These are phyloP conservation scores for Bombus balteatus DNA, from an alignment of 1,140 invertebrate species.

Conservation along the genomic window DNA sequence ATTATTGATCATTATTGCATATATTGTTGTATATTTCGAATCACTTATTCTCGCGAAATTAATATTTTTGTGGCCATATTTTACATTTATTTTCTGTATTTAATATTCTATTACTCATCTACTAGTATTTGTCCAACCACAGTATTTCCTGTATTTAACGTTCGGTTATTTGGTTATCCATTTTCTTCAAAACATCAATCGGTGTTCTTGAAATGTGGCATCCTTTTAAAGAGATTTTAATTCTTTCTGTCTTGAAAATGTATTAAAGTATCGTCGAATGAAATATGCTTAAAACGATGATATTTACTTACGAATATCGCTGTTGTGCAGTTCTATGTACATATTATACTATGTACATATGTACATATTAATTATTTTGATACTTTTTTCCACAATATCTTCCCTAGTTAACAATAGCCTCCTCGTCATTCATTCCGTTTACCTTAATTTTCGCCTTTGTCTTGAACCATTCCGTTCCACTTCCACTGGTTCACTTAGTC, in stretches of 20 bases:
- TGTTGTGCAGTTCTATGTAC: too few relatives aligned
- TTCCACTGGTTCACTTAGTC: slow-evolving; percentile 7
- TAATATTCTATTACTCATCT: too few relatives aligned
- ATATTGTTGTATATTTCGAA: background rate
- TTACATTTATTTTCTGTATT: too few relatives aligned
- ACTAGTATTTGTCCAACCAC: too few relatives aligned
- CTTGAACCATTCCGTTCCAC: background rate
- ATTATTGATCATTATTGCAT: background rate
- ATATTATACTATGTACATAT: too few relatives aligned
- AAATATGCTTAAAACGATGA: too few relatives aligned
- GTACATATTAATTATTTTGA: background rate
- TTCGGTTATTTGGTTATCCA: background rate
- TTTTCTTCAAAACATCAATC: too few relatives aligned
- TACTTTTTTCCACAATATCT: background rate
- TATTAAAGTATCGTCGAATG: background rate
- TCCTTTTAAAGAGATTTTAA: background rate
- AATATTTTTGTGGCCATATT: too few relatives aligned
- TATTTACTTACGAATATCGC: too few relatives aligned
- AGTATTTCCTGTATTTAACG: too few relatives aligned
- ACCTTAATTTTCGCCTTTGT: background rate
- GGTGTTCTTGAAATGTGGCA: background rate
- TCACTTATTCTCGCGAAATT: background rate
- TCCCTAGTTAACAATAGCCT: background rate
- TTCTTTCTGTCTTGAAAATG: background rate
- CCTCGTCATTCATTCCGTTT: background rate